Evolutionary conservation across 1,140 invertebrate species (phyloP), one percentile per base, ranked within the genome.

Genomic region (Colletes gigas): DNA sequence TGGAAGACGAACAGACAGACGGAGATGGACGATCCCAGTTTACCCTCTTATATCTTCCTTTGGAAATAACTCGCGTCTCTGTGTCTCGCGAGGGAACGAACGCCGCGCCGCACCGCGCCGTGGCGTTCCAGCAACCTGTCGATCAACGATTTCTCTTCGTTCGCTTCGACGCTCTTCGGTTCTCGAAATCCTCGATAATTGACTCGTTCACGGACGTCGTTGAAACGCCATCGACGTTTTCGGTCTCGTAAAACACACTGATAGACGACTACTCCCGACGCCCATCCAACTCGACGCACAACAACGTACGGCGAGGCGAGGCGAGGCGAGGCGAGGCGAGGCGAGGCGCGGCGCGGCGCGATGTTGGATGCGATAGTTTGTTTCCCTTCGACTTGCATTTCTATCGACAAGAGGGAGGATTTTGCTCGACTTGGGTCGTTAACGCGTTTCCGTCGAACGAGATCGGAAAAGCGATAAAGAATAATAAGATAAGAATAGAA

Each of bases 201-300:
- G 63, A 66, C 63, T 66, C 63, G 63, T 66, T 47, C 41, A 30
- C 39, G 12, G 41, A 44, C 63, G 8, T 66, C 63, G 63, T 66
- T 66, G 63, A 47, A 66, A 66, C 63, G 63, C 63, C 63, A 66
- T 47, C 63, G 63, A 66, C 63, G 63, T 66, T 66, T 47, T 17
- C 63, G 4, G 41, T 41, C 63, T 44, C 59, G 63, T 66, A 55
- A 69, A 69, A 69, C 67, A 55, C 50, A 50, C 19, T 55, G 67
- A 69, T 66, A 66, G 63, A 66, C 63, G 63, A 57, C 17, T 44
- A n/a, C n/a, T n/a, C n/a, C n/a, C n/a, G n/a, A n/a, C n/a, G n/a
- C n/a, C n/a, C n/a, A 41, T 47, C 44, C 63, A 44, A 47, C n/a
- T 9, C 44, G 44, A 44, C 44, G 44, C 44, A 30, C 30, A 30